phyloP scores from a whole-genome alignment of 1,140 invertebrate species.

The Drosophila willistoni region DNA sequence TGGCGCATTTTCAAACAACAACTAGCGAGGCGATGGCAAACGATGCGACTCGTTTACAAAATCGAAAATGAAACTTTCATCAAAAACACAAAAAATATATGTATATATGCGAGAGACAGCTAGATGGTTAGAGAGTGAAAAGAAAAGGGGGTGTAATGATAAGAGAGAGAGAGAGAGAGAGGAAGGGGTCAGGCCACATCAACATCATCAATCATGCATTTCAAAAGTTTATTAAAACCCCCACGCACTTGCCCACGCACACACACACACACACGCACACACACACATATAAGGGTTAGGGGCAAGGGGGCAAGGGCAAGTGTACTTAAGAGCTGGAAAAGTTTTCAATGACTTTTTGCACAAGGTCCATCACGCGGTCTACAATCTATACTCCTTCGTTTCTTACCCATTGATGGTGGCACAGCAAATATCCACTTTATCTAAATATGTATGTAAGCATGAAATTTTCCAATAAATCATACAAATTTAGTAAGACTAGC shows the following conservation, averaged over 20 bases:
- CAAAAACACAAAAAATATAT: slow-evolving; percentile 12
- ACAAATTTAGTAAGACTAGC: no score
- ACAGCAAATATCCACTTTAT: no score
- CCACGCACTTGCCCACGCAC: slow-evolving; percentile 17
- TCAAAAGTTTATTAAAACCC: slow-evolving; percentile 77
- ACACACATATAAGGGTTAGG: not conserved
- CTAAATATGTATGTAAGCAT: no score
- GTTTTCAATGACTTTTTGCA: slow-evolving; percentile 74
- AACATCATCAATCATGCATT: slow-evolving; percentile 80
- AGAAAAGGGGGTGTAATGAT: not conserved
- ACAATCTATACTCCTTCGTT: no score
- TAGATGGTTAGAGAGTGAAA: not conserved
- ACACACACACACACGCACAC: slow-evolving; percentile 1
- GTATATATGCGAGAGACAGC: not conserved
- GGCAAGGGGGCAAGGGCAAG: slow-evolving; percentile 42
- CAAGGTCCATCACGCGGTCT: slow-evolving; percentile 6
- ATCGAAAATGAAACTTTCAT: slow-evolving; percentile 56
- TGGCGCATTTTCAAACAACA: slow-evolving; percentile 72
- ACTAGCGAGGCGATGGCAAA: slow-evolving; percentile 54
- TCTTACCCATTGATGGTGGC: no score
- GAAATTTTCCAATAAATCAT: no score
- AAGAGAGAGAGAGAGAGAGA: slow-evolving; percentile 13
- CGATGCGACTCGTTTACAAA: slow-evolving; percentile 71
- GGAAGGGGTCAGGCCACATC: slow-evolving; percentile 17
- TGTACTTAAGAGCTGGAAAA: slow-evolving; percentile 73